Conservation (phyloP, 2,113 vertebrate genomes). For the Oreocharis arfaki region DNA sequence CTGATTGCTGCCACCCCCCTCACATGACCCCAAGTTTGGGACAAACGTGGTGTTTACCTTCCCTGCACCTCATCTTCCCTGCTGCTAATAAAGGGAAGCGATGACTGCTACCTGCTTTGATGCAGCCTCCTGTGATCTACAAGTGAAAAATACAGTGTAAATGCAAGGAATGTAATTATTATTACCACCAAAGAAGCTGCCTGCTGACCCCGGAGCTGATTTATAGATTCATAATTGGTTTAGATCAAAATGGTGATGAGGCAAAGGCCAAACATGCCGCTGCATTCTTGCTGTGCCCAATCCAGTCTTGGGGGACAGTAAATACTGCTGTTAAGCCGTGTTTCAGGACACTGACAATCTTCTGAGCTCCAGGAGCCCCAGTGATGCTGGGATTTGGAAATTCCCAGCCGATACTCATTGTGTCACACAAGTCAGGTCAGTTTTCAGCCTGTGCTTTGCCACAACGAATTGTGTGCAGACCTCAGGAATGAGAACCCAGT, state of each 20-base stretch:
- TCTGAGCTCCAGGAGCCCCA: neutral
- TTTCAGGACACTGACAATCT: neutral
- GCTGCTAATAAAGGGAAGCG: neutral
- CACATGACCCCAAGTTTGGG: neutral
- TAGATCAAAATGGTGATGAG: neutral
- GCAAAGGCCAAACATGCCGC: neutral
- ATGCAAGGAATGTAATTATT: slow-evolving; percentile 38
- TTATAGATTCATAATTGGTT: slow-evolving; percentile 28
- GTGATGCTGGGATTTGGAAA: neutral
- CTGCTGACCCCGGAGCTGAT: neutral
- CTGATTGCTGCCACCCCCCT: neutral
- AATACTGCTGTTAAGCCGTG: neutral
- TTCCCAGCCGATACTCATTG: neutral
- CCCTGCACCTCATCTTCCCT: neutral
- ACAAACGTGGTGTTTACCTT: neutral
- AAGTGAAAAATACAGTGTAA: neutral
- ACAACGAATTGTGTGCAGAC: neutral
- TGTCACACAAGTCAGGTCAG: neutral
- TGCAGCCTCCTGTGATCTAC: slow-evolving; percentile 23
- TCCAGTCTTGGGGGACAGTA: neutral
- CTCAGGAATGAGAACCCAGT: neutral
- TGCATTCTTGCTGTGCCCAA: neutral
- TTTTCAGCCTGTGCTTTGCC: neutral
- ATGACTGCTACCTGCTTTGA: slow-evolving; percentile 25
- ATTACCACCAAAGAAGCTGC: slow-evolving; percentile 1